Evolutionary conservation across 2,113 vertebrate species (phyloP).

Genomic region (Rhadina sibilatrix): DNA sequence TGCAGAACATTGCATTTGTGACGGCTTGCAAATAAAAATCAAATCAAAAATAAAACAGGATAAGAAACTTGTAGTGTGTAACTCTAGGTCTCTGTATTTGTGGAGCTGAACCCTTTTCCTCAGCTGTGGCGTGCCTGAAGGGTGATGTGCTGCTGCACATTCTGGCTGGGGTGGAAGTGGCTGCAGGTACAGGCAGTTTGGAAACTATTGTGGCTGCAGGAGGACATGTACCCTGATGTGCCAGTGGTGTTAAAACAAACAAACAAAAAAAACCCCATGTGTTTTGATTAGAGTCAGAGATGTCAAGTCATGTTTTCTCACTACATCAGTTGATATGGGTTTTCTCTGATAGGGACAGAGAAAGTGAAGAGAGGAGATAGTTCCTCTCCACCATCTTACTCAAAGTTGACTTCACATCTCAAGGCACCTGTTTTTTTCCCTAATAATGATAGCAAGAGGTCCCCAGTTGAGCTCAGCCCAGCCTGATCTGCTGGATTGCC

Average conservation of each 20-base stretch:
- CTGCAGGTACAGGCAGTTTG: not conserved
- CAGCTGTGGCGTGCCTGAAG: not conserved
- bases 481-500: not conserved
- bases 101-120: accelerated
- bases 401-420: not conserved
- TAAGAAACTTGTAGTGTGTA: not conserved
- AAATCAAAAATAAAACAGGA: not conserved
- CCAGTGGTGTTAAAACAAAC: not conserved
- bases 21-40: not conserved
- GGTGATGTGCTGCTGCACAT: accelerated
- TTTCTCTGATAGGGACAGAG: not conserved
- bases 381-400: not conserved
- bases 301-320: not conserved
- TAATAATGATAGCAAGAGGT: not conserved
- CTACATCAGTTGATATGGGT: not conserved
- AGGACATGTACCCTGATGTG: accelerated
- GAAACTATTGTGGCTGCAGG: not conserved
- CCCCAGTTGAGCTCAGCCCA: not conserved
- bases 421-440: not conserved
- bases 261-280: too few relatives aligned
- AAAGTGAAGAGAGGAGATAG: not conserved
- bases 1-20: not conserved
- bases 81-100: not conserved
- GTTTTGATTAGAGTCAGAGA: not conserved
- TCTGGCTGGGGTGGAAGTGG: not conserved